Evolutionary conservation across 1,140 invertebrate species (phyloP), one percentile per base, ranked within the genome.

Genomic region (Neuroterus valhalla): DNA sequence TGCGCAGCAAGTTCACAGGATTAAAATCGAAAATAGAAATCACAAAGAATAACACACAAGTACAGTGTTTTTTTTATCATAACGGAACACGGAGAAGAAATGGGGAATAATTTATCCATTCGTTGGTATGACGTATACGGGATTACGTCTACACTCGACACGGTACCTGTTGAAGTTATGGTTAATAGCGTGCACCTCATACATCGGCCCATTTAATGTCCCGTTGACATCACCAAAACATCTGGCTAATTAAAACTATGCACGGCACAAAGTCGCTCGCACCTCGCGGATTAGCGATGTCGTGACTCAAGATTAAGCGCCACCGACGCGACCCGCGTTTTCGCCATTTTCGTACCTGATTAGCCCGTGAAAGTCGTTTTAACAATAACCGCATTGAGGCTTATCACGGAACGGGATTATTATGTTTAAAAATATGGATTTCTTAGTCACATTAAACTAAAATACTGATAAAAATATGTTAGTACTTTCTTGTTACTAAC

Each of bases 171-270:
- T 62, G 52, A 62, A 62, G 52, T 62, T 62, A 6, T 62, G 15
- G 52, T 23, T 62, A 62, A 31, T 62, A 26, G 52, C 52, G 52
- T 77, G 31, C 31, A 38, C 31, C 31, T 38, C 10, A 38, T 38
- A 38, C 31, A 38, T 38, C 31, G 31, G 31, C 31, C 31, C 31
- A 38, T 38, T 38, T 38, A 38, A 38, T 38, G 31, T 38, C 6
- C 6, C 31, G 31, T 38, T 38, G 77, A 75, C 74, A 73, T 78
- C 73, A 72, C n/a, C 76, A 78, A 77, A 77, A 77, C 77, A 79
- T 26, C 38, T 38, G 31, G 31, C 31, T 38, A 38, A 38, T 38
- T 38, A 38, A 38, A 38, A 38, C 31, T 38, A 38, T 38, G 31
- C 31, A 38, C 10, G 31, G 31, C 31, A 38, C 6, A 10, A 50